Evolutionary conservation across 2,797 vertebrate genomes (phyloP).

Genomic region (Pagetopsis macropterus): DNA sequence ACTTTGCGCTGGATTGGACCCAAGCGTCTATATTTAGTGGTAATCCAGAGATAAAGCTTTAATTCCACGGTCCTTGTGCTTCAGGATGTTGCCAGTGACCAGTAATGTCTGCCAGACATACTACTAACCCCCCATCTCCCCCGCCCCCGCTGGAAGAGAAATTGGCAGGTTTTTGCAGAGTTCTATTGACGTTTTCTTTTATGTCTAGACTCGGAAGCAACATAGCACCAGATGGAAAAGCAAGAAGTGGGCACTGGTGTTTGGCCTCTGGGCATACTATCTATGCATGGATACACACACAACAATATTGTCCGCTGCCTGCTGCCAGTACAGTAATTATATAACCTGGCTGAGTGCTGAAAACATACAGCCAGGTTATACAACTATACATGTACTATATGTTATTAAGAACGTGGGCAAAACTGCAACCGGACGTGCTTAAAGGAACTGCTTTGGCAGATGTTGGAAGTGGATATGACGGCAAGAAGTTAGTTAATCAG

Average conservation of each 20-base stretch:
- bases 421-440: background rate
- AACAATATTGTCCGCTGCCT: constrained; percentile 8
- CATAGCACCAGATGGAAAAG: constrained; percentile 44
- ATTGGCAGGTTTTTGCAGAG: constrained; percentile 16
- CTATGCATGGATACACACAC: constrained; percentile 44
- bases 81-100: constrained; percentile 66
- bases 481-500: background rate
- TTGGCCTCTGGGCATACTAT: constrained; percentile 32
- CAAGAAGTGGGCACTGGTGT: constrained; percentile 16
- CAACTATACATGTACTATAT: background rate
- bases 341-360: constrained; percentile 3
- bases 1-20: constrained; percentile 81
- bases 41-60: constrained; percentile 85
- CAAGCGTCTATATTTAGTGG: constrained; percentile 84
- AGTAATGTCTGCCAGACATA: constrained; percentile 43
- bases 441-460: background rate
- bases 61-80: constrained; percentile 75
- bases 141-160: background rate
- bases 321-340: constrained; percentile 23
- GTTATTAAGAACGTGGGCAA: background rate
- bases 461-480: background rate
- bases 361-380: constrained; percentile 4
- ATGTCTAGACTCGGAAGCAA: constrained; percentile 9
- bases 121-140: constrained; percentile 20
- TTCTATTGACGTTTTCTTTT: constrained; percentile 24